These are phyloP conservation scores for Gymnoscopelus braueri DNA, from an alignment of 2,797 vertebrate genomes.

Conservation along the genomic window DNA sequence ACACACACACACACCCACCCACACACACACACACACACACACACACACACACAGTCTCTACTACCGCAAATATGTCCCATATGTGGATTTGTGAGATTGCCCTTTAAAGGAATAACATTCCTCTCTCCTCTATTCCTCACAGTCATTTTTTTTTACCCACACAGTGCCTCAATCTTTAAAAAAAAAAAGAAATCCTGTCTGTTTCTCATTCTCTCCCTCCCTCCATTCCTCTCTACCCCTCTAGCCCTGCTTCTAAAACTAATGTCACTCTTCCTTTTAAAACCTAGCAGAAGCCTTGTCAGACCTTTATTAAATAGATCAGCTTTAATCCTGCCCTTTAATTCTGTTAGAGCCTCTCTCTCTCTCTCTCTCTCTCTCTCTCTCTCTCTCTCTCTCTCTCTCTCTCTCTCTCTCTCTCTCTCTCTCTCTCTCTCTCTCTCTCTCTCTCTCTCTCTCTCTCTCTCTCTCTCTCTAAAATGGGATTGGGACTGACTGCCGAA, in stretches of 20 bases:
- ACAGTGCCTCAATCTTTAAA: slow-evolving; percentile 30
- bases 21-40: slow-evolving; percentile 1
- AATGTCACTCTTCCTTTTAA: slow-evolving; percentile 36
- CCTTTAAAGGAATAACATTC: slow-evolving; percentile 12
- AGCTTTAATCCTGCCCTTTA: slow-evolving; percentile 59
- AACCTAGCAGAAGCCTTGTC: slow-evolving; percentile 45
- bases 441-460: too few relatives aligned
- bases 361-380: slow-evolving; percentile 30
- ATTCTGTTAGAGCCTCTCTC: slow-evolving; percentile 55
- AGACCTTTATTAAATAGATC: slow-evolving; percentile 68
- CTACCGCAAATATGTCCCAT: slow-evolving; percentile 33
- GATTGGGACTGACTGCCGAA: slow-evolving; percentile 4
- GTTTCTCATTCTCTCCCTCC: not conserved
- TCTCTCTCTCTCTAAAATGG: too few relatives aligned
- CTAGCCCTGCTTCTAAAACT: slow-evolving; percentile 22
- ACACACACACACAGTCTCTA: not conserved
- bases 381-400: too few relatives aligned
- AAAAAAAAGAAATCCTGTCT: not conserved
- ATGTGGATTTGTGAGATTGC: slow-evolving; percentile 37
- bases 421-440: slow-evolving; percentile 11
- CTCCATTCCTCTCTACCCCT: not conserved
- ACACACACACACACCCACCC: slow-evolving; percentile 1
- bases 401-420: not conserved
- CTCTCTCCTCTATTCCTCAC: slow-evolving; percentile 21
- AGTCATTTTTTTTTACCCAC: slow-evolving; percentile 1